These are phyloP conservation scores for Dryocosmus kuriphilus DNA, from an alignment of 2,888 invertebrate genomes.

Conservation along the genomic window DNA sequence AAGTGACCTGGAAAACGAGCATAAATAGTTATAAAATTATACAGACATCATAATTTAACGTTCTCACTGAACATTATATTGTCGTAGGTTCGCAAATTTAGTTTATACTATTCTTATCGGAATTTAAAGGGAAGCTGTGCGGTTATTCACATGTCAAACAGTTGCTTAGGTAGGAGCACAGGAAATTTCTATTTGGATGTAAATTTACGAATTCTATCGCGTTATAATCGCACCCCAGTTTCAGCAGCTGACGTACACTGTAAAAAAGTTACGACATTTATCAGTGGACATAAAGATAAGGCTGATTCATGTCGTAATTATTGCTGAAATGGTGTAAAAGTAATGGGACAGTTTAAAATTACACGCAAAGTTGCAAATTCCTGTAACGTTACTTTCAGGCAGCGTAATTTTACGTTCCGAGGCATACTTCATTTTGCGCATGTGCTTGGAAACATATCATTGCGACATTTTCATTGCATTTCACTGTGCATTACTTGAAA, in stretches of 20 bases:
- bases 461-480: too few species aligned
- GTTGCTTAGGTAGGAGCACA: background rate
- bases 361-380: too few species aligned
- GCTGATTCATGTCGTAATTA: too few species aligned
- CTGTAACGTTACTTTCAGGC: too few species aligned
- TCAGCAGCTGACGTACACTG: background rate
- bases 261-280: too few species aligned
- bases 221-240: background rate
- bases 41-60: background rate
- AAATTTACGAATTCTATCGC: background rate
- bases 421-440: too few species aligned
- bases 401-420: too few species aligned
- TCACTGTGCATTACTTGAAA: too few species aligned
- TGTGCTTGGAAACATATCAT: too few species aligned
- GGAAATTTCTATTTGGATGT: background rate
- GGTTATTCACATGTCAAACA: background rate
- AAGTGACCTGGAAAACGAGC: background rate
- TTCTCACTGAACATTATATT: background rate
- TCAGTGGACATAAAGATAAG: too few species aligned
- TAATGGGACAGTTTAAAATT: too few species aligned
- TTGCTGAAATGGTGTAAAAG: too few species aligned
- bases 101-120: background rate
- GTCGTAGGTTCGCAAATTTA: background rate
- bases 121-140: background rate
- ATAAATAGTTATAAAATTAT: slow-evolving; percentile 25